Evolutionary conservation across 2,888 invertebrate genomes (phyloP).

Genomic region (Thyatira batis): DNA sequence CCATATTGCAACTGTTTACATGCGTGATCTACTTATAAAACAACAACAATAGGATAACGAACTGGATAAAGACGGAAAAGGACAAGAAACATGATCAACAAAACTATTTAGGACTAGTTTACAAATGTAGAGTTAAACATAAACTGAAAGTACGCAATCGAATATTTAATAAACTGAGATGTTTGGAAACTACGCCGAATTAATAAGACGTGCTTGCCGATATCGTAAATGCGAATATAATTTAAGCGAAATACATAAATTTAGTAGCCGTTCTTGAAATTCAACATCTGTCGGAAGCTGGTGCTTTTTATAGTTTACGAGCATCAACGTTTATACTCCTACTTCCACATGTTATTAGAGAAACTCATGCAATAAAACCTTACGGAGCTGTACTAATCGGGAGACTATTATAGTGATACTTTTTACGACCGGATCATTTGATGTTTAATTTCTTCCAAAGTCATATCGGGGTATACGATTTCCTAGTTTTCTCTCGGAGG

Average conservation of each 20-base stretch:
- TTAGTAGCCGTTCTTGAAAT: slow-evolving; percentile 43
- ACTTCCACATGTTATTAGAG: slow-evolving; percentile 45
- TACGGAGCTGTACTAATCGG: slow-evolving; percentile 48
- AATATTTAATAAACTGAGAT: slow-evolving; percentile 26
- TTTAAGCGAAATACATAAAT: slow-evolving; percentile 35
- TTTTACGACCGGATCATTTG: slow-evolving; percentile 37
- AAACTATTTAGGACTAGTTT: no score
- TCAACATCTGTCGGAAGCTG: slow-evolving; percentile 52
- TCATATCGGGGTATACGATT: not conserved
- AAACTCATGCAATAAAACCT: slow-evolving; percentile 48
- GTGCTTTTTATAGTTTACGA: slow-evolving; percentile 55
- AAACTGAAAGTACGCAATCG: slow-evolving; percentile 2
- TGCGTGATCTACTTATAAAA: slow-evolving; percentile 41
- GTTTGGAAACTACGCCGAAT: slow-evolving; percentile 16
- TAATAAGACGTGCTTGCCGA: slow-evolving; percentile 9
- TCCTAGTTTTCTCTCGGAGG: not conserved
- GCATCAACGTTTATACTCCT: slow-evolving; percentile 32
- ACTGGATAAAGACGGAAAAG: not conserved
- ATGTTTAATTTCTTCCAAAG: not conserved
- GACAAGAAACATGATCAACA: not conserved
- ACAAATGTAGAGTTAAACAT: not conserved
- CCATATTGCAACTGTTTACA: slow-evolving; percentile 60
- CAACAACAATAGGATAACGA: slow-evolving; percentile 35
- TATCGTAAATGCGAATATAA: slow-evolving; percentile 29
- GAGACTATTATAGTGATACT: slow-evolving; percentile 41